Percentiles rank a stretch among this genome's conserved stretches.
These are phyloP conservation scores for Toxotes chatareus DNA, from an alignment of 2,113 vertebrate genomes.

Conservation along the genomic window DNA sequence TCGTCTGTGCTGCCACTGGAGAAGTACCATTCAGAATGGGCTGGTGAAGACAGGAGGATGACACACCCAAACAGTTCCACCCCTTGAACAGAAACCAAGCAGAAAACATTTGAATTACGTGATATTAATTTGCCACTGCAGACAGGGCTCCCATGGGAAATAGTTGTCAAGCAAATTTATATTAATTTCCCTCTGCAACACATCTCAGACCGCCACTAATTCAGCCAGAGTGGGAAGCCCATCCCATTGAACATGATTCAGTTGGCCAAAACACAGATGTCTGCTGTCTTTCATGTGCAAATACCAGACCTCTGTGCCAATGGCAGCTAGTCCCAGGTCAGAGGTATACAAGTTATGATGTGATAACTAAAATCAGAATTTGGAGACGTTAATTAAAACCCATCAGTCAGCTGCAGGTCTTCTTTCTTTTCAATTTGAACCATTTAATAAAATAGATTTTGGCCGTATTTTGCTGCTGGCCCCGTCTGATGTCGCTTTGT, in stretches of 20 bases:
- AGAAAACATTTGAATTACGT: conserved; percentile 37
- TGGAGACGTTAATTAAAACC: neutral
- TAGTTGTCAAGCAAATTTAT: conserved; percentile 60
- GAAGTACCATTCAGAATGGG: conserved; percentile 28
- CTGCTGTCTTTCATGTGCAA: conserved; percentile 51
- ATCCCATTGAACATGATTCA: conserved; percentile 16
- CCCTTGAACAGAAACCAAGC: conserved; percentile 37
- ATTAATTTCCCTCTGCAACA: conserved; percentile 50
- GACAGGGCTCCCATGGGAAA: conserved; percentile 18
- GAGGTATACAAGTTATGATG: neutral
- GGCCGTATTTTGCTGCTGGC: conserved; percentile 7
- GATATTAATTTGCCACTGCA: conserved; percentile 61
- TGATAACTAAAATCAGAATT: neutral
- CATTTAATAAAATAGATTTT: fast-evolving
- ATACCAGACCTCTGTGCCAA: neutral
- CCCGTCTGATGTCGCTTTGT: conserved; percentile 22
- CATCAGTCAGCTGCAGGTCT: neutral
- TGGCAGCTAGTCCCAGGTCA: neutral
- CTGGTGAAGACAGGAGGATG: conserved; percentile 20
- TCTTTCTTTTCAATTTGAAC: neutral
- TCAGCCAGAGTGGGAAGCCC: conserved; percentile 31
- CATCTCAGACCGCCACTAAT: conserved; percentile 39
- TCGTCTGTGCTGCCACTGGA: conserved; percentile 30
- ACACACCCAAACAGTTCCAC: conserved; percentile 36
- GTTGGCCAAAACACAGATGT: conserved; percentile 31